Base-by-base conservation (phyloP, 2,797 vertebrate genomes). In the Acropternis orthonyx region DNA sequence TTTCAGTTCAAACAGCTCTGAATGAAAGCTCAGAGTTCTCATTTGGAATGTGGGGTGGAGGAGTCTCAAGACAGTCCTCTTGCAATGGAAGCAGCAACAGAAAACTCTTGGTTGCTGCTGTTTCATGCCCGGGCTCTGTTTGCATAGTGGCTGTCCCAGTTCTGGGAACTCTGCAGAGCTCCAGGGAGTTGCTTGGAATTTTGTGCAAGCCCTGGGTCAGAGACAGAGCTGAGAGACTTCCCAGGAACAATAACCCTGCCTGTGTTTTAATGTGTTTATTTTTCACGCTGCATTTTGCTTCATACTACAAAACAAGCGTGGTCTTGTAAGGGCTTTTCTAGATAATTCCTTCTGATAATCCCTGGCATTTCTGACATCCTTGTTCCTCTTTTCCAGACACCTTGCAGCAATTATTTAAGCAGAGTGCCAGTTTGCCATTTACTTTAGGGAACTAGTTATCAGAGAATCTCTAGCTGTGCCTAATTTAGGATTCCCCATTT, bases 231-330 rank as follows among this genome's bases (percentile, higher is more conserved):
- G 26, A 54, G 39, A 49, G 39, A 12, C 44, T 92, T 56, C 58
- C 7, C 6, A 21, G 41, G 44, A 52, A 7, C 63, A 37, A 3
- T 4, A 27, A 27, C 28, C 14, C 6, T 34, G 36, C 14, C 7
- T 68, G 28, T 24, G 15, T 32, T 28, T 55, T 4, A 0, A 7
- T 16, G 6, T 2, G 27, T 8, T 69, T 36, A 5, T 9, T 51
- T 52, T 69, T 56, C 24, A 76, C 34, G 10, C 46, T 46, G 27
- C 1, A 0, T 27, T 73, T 85, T 27, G 12, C 26, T 15, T 39
- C 10, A 0, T 26, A 5, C 19, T 26, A 5, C 19, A 19, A 18
- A 28, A 41, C 28, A 15, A 30, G 14, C 5, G 1, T 1, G n/a
- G 37, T 62, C 54, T 21, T 51, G 12, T 58, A 36, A 36, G 14